These are phyloP conservation scores for Globia sparganii DNA, from an alignment of 2,888 invertebrate genomes.

Conservation along the genomic window DNA sequence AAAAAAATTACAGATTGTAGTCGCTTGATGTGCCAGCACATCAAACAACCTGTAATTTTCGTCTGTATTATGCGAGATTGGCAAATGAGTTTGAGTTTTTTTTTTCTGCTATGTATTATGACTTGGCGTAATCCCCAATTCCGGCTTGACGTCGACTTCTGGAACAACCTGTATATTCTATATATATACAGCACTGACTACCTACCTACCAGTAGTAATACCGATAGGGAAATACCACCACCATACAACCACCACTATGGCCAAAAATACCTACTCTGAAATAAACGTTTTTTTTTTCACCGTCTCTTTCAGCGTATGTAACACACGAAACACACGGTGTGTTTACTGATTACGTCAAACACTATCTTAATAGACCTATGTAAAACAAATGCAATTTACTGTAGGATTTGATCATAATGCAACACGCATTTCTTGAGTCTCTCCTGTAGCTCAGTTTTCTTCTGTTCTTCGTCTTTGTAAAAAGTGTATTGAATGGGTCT, in stretches of 20 bases:
- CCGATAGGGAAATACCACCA: background rate
- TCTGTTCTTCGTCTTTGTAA: slow-evolving; percentile 66
- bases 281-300: background rate
- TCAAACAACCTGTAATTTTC: no score
- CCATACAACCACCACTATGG: background rate
- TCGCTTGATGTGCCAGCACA: no score
- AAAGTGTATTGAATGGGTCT: slow-evolving; percentile 45
- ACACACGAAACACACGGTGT: background rate
- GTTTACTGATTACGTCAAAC: background rate
- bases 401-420: slow-evolving; percentile 78
- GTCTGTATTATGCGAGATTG: no score
- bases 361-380: background rate
- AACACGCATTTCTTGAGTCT: slow-evolving; percentile 76
- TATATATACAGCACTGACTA: background rate
- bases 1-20: no score
- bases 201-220: background rate
- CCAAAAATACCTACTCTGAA: background rate
- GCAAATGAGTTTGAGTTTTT: no score
- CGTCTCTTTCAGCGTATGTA: background rate
- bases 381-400: slow-evolving; percentile 68
- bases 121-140: no score
- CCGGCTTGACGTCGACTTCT: no score
- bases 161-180: no score
- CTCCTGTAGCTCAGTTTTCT: slow-evolving; percentile 67
- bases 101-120: no score